Evolutionary conservation across 2,113 vertebrate species (phyloP).

Genomic region (Solea senegalensis): DNA sequence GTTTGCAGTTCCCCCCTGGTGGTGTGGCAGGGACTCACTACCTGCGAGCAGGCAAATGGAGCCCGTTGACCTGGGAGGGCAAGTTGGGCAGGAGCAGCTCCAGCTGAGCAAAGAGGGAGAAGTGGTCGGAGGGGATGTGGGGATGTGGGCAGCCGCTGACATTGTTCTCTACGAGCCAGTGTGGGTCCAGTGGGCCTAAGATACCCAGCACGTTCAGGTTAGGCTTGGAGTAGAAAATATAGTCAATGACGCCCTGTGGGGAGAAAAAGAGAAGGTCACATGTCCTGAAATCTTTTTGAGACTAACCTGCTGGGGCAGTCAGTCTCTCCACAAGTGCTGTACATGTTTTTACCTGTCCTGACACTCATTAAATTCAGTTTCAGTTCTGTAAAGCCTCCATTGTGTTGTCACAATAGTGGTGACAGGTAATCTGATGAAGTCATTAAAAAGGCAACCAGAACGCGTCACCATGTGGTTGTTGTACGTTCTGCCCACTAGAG

Average conservation of each 20-base stretch:
- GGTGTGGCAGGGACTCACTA: slow-evolving; percentile 87
- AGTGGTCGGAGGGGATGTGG: slow-evolving; percentile 98
- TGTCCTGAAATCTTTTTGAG: neutral
- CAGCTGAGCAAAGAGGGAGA: slow-evolving; percentile 98
- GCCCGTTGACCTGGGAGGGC: slow-evolving; percentile 91
- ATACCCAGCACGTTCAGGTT: slow-evolving; percentile 96
- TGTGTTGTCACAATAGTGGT: too few species aligned
- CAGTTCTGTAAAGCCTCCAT: too few species aligned
- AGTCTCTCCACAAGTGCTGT: too few species aligned
- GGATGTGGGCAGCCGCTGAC: slow-evolving; percentile 96
- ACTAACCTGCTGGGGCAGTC: too few species aligned
- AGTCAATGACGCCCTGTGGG: slow-evolving; percentile 96
- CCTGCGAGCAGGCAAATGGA: slow-evolving; percentile 96
- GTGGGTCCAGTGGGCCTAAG: slow-evolving; percentile 94
- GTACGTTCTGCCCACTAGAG: too few species aligned
- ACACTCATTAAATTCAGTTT: too few species aligned
- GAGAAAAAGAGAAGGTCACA: slow-evolving; percentile 26
- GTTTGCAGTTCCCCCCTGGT: slow-evolving; percentile 81
- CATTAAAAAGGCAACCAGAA: too few species aligned
- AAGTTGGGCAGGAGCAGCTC: slow-evolving; percentile 95
- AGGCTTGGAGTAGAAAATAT: slow-evolving; percentile 99
- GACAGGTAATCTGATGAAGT: too few species aligned
- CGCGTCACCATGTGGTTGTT: too few species aligned
- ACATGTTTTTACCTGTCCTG: too few species aligned
- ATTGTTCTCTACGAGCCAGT: slow-evolving; percentile 97